A percentile compares a stretch with the other conserved stretches of the same genome.
Evolutionary conservation across 2,888 invertebrate species (phyloP).

Genomic region (Scaptomyza caliginosa): DNA sequence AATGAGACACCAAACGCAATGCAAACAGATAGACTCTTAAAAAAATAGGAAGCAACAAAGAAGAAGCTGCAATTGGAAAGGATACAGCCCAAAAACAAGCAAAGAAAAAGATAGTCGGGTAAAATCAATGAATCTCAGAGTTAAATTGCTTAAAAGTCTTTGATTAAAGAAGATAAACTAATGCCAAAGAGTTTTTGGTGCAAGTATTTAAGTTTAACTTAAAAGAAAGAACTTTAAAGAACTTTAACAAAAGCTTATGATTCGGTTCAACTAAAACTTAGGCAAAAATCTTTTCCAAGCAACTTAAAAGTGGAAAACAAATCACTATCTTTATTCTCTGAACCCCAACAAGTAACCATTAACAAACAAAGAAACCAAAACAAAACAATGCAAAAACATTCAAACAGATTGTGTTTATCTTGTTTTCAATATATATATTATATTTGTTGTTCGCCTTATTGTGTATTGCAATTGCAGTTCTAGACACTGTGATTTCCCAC

Average conservation of each 20-base stretch:
- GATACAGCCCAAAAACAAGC: neutral
- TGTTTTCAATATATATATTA: constrained; percentile 18
- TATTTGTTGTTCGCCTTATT: neutral
- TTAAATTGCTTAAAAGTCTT: neutral
- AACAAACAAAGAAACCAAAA: neutral
- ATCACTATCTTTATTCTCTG: too few species aligned
- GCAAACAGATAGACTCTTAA: neutral
- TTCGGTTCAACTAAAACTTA: too few species aligned
- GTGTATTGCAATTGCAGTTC: constrained; percentile 21
- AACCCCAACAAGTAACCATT: neutral
- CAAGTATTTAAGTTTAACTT: too few species aligned
- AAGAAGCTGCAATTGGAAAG: neutral
- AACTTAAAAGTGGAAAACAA: too few species aligned
- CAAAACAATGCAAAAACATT: constrained; percentile 8
- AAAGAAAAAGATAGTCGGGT: neutral
- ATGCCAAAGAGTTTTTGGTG: too few species aligned
- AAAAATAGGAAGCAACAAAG: neutral
- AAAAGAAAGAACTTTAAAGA: too few species aligned
- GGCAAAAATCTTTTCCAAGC: too few species aligned
- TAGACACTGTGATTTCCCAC: constrained; percentile 13
- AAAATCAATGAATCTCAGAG: neutral
- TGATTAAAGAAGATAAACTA: too few species aligned
- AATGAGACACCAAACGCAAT: constrained; percentile 13
- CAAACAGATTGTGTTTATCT: constrained; percentile 10
- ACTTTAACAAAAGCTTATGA: too few species aligned